These are phyloP conservation scores for Rhinolophus sinicus DNA, from an alignment of 2,113 vertebrate genomes.

Conservation along the genomic window DNA sequence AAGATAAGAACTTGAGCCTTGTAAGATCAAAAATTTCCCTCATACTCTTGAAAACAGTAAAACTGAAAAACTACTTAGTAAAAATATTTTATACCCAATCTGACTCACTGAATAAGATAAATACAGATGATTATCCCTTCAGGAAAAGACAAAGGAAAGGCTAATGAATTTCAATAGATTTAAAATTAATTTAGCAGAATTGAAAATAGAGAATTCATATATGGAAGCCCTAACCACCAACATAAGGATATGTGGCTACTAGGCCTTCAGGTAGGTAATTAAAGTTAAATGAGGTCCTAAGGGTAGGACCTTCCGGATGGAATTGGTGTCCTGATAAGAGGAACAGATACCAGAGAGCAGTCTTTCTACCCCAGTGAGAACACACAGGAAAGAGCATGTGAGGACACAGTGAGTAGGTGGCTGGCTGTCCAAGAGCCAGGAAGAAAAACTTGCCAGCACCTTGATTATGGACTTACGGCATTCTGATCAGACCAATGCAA, in stretches of 20 bases:
- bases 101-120: slow-evolving; percentile 20
- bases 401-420: background rate
- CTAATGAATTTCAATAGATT: slow-evolving; percentile 6
- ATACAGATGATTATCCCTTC: background rate
- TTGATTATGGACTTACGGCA: background rate
- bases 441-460: background rate
- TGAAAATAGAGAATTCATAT: background rate
- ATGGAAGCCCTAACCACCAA: background rate
- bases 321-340: background rate
- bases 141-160: slow-evolving; percentile 36
- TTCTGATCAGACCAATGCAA: background rate
- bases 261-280: background rate
- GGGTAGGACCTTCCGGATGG: accelerated
- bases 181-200: background rate
- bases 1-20: background rate
- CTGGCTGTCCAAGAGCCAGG: background rate
- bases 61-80: slow-evolving; percentile 15
- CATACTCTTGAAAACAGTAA: background rate
- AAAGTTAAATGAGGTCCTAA: background rate
- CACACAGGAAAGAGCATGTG: background rate
- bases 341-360: background rate
- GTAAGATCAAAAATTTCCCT: background rate
- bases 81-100: background rate
- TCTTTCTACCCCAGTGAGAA: accelerated
- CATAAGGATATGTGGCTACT: background rate